Conservation (phyloP, 2,113 vertebrate genomes). For the Agelaius phoeniceus region DNA sequence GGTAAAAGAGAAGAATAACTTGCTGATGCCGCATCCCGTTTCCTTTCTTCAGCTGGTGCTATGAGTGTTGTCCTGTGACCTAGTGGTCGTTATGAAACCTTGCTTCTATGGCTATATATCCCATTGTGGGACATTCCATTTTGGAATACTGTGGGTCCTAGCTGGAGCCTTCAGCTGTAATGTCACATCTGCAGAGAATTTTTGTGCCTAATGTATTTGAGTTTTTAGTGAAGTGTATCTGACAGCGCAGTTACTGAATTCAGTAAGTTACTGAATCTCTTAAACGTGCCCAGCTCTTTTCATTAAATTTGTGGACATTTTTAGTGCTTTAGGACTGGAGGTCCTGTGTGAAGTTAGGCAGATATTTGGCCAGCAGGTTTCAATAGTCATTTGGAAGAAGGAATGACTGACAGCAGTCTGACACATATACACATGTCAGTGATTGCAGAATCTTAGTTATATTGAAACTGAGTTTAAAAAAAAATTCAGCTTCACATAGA, state of each 20-base stretch:
- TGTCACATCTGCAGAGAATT: background rate
- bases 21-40: background rate
- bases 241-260: background rate
- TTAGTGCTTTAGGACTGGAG: background rate
- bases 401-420: background rate
- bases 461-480: background rate
- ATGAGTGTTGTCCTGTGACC: background rate
- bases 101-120: background rate
- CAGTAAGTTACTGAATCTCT: background rate
- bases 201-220: background rate
- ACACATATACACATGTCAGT: background rate
- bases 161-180: background rate
- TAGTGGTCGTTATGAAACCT: background rate
- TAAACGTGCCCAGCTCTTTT: background rate
- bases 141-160: background rate
- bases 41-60: background rate
- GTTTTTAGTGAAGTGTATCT: background rate
- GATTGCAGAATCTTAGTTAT: background rate
- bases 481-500: background rate
- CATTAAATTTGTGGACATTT: background rate
- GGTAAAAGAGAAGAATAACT: conserved; percentile 66
- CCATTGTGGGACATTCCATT: background rate
- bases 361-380: background rate
- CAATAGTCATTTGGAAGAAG: background rate
- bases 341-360: background rate